These are phyloP conservation scores for Synanthedon tipuliformis DNA, from an alignment of 2,888 invertebrate genomes.

Conservation along the genomic window DNA sequence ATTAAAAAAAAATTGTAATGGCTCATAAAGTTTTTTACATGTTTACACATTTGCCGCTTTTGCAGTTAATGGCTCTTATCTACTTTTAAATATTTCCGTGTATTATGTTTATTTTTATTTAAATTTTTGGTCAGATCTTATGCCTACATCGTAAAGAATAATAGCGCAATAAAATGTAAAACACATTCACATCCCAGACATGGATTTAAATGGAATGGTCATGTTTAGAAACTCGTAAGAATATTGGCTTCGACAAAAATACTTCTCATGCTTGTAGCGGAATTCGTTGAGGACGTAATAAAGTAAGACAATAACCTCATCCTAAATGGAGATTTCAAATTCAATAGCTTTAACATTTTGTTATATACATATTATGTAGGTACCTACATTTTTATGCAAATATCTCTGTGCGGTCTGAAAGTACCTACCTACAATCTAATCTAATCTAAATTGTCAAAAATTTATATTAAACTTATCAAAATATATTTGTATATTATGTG, in stretches of 20 bases:
- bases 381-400: too few relatives aligned
- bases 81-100: background rate
- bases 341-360: too few relatives aligned
- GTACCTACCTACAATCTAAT: too few relatives aligned
- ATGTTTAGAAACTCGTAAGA: constrained; percentile 56
- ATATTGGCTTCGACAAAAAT: constrained; percentile 51
- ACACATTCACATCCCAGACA: constrained; percentile 36
- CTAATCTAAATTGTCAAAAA: too few relatives aligned
- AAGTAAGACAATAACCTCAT: constrained; percentile 28
- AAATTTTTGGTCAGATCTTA: constrained; percentile 14
- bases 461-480: too few relatives aligned
- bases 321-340: too few relatives aligned
- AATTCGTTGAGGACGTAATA: constrained; percentile 48
- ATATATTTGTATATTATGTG: too few relatives aligned
- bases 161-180: constrained; percentile 47
- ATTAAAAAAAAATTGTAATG: background rate
- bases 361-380: too few relatives aligned
- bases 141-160: constrained; percentile 32
- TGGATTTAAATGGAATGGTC: constrained; percentile 53
- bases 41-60: background rate
- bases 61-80: background rate
- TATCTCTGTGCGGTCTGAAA: too few relatives aligned
- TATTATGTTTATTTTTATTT: background rate
- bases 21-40: background rate
- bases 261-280: constrained; percentile 38